Base-by-base conservation (phyloP, 2,797 vertebrate species). In the Sternarchorhynchus goeldii region DNA sequence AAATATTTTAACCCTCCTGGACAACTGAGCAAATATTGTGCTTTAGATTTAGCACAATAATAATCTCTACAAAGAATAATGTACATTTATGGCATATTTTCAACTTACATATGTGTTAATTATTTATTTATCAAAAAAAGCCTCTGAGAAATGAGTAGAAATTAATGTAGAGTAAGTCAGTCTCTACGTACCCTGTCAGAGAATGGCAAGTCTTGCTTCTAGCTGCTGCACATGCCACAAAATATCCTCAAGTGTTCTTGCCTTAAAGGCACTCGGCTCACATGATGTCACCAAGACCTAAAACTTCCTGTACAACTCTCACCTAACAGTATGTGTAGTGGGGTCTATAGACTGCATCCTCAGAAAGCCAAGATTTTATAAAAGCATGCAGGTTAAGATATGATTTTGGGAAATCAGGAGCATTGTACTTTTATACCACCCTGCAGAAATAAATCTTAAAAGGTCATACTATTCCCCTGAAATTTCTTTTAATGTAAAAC, bases 221-320 rank as follows among this genome's bases (percentile, higher is more conserved):
- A 63, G 21, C 31, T 67, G 60, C 39, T 66, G 60, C 55, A 34
- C 50, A 67, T n/a, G 41, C 41, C 18, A 55, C 20, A 75, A 31
- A 81, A 74, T 7, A 18, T 76, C 34, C 78, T 85, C 72, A 76
- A 78, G 82, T 39, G 21, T 31, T 31, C 64, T 72, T 76, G 78
- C 77, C 78, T n/a, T 85, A 81, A 84, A 83, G 59, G 53, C 74
- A 87, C 86, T 77, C 56, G 73, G 67, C 87, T 90, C 90, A 94
- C 83, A 77, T 91, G 89, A 90, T 75, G 73, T 82, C 39, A 78
- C 76, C 84, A 76, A 66, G 84, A 85, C 85, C 81, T 88, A 77
- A 82, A 78, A 90, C 89, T 91, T 93, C 92, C 91, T 93, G 88
- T 89, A 71, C 82, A 85, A 81, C 74, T 86, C 25, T 6, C 2